Evolutionary conservation across 2,888 invertebrate genomes (phyloP).

Genomic region (Amblyjoppa fuscipennis): DNA sequence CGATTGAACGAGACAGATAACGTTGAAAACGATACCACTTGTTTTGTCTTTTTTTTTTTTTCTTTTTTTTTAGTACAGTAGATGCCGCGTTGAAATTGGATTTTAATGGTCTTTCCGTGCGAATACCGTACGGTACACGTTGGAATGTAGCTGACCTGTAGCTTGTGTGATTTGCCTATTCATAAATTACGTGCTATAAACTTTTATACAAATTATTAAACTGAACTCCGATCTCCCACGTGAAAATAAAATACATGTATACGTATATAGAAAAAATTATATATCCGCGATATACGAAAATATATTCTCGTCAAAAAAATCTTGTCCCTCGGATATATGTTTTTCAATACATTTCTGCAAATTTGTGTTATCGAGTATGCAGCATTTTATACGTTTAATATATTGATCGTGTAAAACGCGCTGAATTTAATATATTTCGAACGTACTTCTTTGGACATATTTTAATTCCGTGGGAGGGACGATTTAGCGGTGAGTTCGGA

Average conservation of each 20-base stretch:
- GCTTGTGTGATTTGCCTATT: constrained; percentile 44
- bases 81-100: constrained; percentile 13
- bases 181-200: not conserved
- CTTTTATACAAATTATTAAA: not conserved
- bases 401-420: not conserved
- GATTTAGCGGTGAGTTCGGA: not conserved
- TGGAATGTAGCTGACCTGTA: constrained; percentile 39
- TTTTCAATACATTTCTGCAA: not conserved
- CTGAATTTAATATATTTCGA: not conserved
- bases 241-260: not conserved
- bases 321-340: not conserved
- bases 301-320: not conserved
- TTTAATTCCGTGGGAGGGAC: not conserved
- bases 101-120: constrained; percentile 31
- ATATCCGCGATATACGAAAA: not conserved
- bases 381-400: not conserved
- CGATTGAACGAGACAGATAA: constrained; percentile 3
- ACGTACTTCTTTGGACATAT: not conserved
- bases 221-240: not conserved
- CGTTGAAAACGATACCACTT: not conserved
- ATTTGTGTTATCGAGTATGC: not conserved
- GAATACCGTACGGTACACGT: constrained; percentile 29
- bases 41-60: constrained; percentile 4
- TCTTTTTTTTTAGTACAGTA: constrained; percentile 7
- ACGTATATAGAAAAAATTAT: not conserved